phyloP scores from a whole-genome alignment of 2,113 vertebrate genomes.

The Rhombomys opimus region DNA sequence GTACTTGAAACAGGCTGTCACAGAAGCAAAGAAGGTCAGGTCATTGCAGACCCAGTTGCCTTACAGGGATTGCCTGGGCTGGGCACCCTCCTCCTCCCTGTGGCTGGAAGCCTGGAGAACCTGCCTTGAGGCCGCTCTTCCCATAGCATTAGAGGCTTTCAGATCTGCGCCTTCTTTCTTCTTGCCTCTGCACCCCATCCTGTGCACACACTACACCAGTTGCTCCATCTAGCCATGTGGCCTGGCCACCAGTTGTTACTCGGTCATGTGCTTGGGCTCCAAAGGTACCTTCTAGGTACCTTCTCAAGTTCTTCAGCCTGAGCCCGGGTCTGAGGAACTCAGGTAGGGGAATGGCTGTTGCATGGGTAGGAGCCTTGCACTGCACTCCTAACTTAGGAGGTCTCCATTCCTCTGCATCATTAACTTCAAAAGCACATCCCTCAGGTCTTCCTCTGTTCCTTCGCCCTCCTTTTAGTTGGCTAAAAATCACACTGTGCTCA shows the following conservation, averaged over 20 bases:
- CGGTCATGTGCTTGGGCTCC: constrained; percentile 6
- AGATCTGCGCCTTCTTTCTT: constrained; percentile 79
- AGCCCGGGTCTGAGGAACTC: background rate
- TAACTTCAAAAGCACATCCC: constrained; percentile 19
- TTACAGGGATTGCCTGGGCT: constrained; percentile 9
- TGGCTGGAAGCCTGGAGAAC: constrained; percentile 70
- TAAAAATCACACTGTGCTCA: constrained; percentile 61
- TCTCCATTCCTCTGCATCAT: background rate
- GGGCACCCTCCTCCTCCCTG: constrained; percentile 50
- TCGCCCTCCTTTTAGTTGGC: constrained; percentile 45
- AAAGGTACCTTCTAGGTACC: background rate
- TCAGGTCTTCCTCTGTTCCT: constrained; percentile 30
- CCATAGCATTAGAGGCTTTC: constrained; percentile 76
- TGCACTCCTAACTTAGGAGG: background rate
- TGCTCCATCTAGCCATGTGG: background rate
- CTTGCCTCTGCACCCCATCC: constrained; percentile 65
- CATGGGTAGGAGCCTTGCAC: background rate
- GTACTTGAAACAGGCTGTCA: background rate
- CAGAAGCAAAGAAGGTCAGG: background rate
- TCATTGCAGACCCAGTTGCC: background rate
- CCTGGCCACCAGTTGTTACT: background rate
- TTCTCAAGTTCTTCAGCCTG: background rate
- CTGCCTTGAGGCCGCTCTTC: constrained; percentile 71
- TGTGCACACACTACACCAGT: constrained; percentile 68
- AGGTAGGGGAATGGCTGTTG: accelerated